These are phyloP conservation scores for Orthosia gothica DNA, from an alignment of 2,888 invertebrate species.

Conservation along the genomic window DNA sequence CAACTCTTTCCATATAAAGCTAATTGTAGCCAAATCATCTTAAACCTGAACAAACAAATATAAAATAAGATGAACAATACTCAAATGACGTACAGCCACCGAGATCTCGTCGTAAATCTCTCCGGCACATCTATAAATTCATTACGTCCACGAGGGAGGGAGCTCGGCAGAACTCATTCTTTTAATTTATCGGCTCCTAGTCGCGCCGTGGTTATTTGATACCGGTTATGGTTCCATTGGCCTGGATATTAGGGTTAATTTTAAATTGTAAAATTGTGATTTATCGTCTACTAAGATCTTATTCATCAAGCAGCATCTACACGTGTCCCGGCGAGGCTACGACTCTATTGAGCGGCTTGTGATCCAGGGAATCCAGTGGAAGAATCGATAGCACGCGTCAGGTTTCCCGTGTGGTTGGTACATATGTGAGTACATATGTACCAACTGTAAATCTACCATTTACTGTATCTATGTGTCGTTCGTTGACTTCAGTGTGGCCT, in stretches of 20 bases:
- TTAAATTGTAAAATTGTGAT: slow-evolving; percentile 6
- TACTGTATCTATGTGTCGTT: too few relatives aligned
- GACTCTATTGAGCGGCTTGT: too few relatives aligned
- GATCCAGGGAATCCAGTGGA: too few relatives aligned
- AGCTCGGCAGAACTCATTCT: slow-evolving; percentile 56
- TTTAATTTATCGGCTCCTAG: slow-evolving; percentile 62
- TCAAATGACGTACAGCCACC: slow-evolving; percentile 36
- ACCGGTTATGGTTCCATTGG: slow-evolving; percentile 14
- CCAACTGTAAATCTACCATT: too few relatives aligned
- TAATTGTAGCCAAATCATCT: neutral
- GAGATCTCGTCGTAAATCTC: slow-evolving; percentile 55
- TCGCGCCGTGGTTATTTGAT: slow-evolving; percentile 18
- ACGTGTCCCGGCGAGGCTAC: too few relatives aligned
- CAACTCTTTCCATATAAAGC: neutral
- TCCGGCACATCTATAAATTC: slow-evolving; percentile 60
- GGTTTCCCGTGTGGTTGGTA: too few relatives aligned
- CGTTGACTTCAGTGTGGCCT: too few relatives aligned
- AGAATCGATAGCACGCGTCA: too few relatives aligned
- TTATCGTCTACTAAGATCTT: neutral
- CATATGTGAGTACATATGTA: too few relatives aligned
- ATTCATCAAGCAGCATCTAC: neutral
- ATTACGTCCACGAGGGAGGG: slow-evolving; percentile 52
- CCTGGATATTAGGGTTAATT: slow-evolving; percentile 29
- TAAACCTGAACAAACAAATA: slow-evolving; percentile 28
- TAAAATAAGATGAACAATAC: slow-evolving; percentile 55